Base-by-base conservation (phyloP, 2,888 invertebrate species). In the Philonicus albiceps region DNA sequence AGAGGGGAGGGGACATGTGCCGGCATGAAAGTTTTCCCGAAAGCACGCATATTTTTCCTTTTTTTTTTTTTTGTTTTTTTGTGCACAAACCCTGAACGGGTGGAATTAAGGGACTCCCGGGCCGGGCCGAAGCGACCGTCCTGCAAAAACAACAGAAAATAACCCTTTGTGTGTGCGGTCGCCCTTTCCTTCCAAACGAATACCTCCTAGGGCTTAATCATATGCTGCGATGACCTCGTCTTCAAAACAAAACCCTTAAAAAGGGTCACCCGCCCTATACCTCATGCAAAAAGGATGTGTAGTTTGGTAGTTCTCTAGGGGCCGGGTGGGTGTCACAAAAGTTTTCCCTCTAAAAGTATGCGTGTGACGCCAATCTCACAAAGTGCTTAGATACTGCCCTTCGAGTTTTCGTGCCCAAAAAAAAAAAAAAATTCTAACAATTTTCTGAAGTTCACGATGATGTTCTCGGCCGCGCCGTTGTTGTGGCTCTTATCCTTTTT, bases 211-310 rank as follows among this genome's bases (percentile, higher is more conserved):
- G 84, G 73, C 84, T 84, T 84, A 84, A 84, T 84, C 84, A 73
- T 84, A 84, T 49, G 73, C 73, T 84, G 84, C 84, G 73, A 84
- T 84, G 84, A 84, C 84, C 84, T 84, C 84, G 84, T 84, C 72
- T 84, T 84, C 84, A 84, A 84, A 84, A 84, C 55, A 55, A 83
- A 83, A 83, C 55, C 84, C 84, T n/a, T 73, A 84, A 84, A 84
- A 84, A 84, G 84, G 84, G 84, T 73, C 73, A 64, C 31, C 37
- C 49, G 19, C 73, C 43, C 84, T 84, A 30, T 73, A 11, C 73
- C 73, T 84, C 73, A 83, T 83, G 34, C 49, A 83, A 64, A 83
- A 83, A 37, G 81, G 64, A 64, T 64, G 11, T 64, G 27, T 83
- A 83, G 73, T 81, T 22, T 22, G 81, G 55, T 22, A 64, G 43